A percentile compares a stretch with the other conserved stretches of the same genome.
Conservation (phyloP, 2,888 invertebrate genomes). For the Drosophila setosimentum region DNA sequence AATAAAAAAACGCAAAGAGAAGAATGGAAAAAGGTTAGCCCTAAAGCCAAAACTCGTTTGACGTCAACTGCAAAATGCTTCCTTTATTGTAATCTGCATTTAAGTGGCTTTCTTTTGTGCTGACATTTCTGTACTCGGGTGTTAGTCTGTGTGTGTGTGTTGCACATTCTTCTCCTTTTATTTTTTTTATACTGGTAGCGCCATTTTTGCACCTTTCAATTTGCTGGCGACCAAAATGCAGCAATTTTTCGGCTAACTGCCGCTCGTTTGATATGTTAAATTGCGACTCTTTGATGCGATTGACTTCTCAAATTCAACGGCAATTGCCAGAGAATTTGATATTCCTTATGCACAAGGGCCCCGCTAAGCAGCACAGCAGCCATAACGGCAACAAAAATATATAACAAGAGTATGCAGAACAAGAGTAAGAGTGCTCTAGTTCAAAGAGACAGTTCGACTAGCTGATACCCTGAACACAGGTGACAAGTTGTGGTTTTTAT, state of each 20-base stretch:
- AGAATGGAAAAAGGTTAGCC: slow-evolving; percentile 14
- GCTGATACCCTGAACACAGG: neutral
- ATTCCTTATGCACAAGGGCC: slow-evolving; percentile 58
- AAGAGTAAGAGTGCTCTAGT: neutral
- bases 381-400: slow-evolving; percentile 3
- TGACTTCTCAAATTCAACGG: slow-evolving; percentile 52
- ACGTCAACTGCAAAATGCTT: slow-evolving; percentile 66
- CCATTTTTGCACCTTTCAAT: slow-evolving; percentile 67
- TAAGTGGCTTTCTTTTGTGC: slow-evolving; percentile 77
- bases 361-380: slow-evolving; percentile 27
- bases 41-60: slow-evolving; percentile 60
- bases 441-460: neutral
- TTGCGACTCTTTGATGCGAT: slow-evolving; percentile 72
- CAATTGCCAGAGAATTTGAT: slow-evolving; percentile 75
- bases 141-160: slow-evolving; percentile 3
- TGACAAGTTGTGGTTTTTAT: too few species aligned
- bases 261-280: slow-evolving; percentile 78
- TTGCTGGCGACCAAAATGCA: slow-evolving; percentile 63
- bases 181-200: slow-evolving; percentile 4
- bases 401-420: neutral
- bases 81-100: slow-evolving; percentile 78
- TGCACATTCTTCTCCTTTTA: slow-evolving; percentile 2
- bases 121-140: slow-evolving; percentile 33
- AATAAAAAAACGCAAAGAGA: slow-evolving; percentile 40
- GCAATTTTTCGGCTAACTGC: slow-evolving; percentile 73